Percentiles rank a stretch among this genome's conserved stretches.
Conservation (phyloP, 2,797 vertebrate genomes). For the Chromis chromis region DNA sequence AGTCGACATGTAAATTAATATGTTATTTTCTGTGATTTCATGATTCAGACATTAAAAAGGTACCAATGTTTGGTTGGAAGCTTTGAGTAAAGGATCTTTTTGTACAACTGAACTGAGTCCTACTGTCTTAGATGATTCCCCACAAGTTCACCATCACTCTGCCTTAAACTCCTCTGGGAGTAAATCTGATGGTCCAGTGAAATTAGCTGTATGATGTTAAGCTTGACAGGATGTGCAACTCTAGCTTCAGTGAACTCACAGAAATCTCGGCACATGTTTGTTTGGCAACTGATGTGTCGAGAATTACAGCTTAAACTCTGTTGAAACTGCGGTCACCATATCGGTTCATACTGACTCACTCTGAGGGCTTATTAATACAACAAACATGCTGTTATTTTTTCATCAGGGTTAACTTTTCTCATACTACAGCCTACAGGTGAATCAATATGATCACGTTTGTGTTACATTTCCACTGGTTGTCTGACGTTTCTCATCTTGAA, state of each 20-base stretch:
- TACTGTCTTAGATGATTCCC: background rate
- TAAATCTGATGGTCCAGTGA: constrained; percentile 68
- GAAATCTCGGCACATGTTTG: constrained; percentile 20
- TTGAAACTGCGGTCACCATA: constrained; percentile 9
- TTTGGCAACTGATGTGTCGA: constrained; percentile 15
- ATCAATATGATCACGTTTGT: background rate
- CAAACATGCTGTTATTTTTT: background rate
- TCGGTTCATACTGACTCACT: background rate
- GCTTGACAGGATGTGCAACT: constrained; percentile 11
- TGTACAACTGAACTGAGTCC: constrained; percentile 3
- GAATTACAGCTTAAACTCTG: constrained; percentile 4
- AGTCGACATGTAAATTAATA: too few relatives aligned
- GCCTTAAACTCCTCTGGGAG: constrained; percentile 21
- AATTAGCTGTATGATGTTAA: constrained; percentile 29
- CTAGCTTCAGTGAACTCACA: constrained; percentile 15
- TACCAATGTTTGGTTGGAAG: background rate
- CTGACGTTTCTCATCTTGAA: constrained; percentile 4
- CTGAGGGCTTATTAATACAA: background rate
- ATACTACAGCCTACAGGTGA: background rate
- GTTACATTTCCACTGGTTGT: background rate
- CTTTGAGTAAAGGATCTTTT: constrained; percentile 11
- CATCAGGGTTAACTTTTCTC: constrained; percentile 4
- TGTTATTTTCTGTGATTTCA: too few relatives aligned
- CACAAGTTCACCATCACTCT: constrained; percentile 2
- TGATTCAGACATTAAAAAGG: constrained; percentile 13